A percentile compares a stretch with the other conserved stretches of the same genome.
phyloP scores from a whole-genome alignment of 2,113 vertebrate genomes.

The Nipponia nippon region DNA sequence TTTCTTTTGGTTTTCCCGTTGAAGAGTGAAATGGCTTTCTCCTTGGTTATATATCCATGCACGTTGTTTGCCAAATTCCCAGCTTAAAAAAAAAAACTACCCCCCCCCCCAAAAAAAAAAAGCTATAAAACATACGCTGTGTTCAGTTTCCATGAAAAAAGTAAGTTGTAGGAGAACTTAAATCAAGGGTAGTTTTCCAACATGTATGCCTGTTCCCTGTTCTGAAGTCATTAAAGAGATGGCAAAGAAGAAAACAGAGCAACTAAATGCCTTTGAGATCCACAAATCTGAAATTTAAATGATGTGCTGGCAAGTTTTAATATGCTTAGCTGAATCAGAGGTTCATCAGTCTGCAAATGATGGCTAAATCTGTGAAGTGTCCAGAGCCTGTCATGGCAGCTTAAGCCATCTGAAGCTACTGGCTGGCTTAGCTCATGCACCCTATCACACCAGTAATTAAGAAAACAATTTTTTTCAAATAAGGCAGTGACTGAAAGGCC shows the following conservation, averaged over 20 bases:
- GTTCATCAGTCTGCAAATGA: not conserved
- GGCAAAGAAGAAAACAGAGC: not conserved
- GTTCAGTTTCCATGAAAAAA: not conserved
- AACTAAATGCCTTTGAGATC: slow-evolving; percentile 6
- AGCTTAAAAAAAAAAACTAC: not conserved
- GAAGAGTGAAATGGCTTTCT: not conserved
- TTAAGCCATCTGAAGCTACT: not conserved
- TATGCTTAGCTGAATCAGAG: not conserved
- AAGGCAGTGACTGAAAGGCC: not conserved
- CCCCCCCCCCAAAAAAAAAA: not conserved
- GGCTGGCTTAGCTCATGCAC: not conserved
- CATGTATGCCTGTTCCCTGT: not conserved
- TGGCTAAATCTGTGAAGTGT: not conserved
- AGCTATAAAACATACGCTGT: not conserved
- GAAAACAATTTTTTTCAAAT: not conserved
- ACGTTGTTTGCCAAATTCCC: not conserved
- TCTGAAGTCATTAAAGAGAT: not conserved
- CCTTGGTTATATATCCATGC: not conserved
- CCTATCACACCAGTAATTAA: not conserved
- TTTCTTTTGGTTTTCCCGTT: not conserved
- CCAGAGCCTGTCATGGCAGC: not conserved
- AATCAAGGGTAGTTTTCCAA: not conserved
- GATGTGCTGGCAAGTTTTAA: not conserved
- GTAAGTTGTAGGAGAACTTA: not conserved
- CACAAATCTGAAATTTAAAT: slow-evolving; percentile 30